Base-by-base conservation (phyloP, 2,888 invertebrate genomes). In the Catocala fraxini region DNA sequence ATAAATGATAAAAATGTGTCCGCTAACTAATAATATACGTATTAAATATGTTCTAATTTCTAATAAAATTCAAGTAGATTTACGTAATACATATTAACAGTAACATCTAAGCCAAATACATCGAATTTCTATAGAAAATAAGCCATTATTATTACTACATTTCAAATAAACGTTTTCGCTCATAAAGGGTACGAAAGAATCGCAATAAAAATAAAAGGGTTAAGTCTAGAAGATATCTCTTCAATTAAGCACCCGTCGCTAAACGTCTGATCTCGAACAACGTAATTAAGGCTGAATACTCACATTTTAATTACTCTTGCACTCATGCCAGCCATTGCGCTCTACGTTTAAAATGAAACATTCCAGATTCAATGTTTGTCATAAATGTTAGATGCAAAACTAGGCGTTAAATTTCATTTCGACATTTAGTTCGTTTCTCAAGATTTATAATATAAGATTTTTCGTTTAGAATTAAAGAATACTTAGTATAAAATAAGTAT, bases 241-340 rank as follows among this genome's bases (percentile, higher is more conserved):
- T 62, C 70, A 72, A 70, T 72, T 59, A 72, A 72, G 67, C 63
- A 67, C 62, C 63, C 59, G 41, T 55, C 60, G 45, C 52, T 57
- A 63, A 64, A 70, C 58, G 51, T 70, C 65, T 65, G 59, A 48
- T 57, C 48, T 59, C 55, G 45, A 60, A 47, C 49, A 15, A 35
- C 43, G 51, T 42, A 59, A 71, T 63, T 71, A 61, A 60, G 45
- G 25, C 51, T 12, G 39, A 53, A 63, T 54, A 63, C 56, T 56
- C 56, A 51, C 47, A 43, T 69, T 56, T 66, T 46, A 63, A 66
- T 61, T 39, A 72, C 61, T 56, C 57, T 59, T 66, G 61, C 69
- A 66, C 51, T 70, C 42, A 43, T 47, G 51, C 63, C 61, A 33
- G 46, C 41, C 52, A 51, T 35, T 47, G 57, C 57, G 39, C 33